Conservation (phyloP, 2,113 vertebrate genomes). For the Smithornis capensis region DNA sequence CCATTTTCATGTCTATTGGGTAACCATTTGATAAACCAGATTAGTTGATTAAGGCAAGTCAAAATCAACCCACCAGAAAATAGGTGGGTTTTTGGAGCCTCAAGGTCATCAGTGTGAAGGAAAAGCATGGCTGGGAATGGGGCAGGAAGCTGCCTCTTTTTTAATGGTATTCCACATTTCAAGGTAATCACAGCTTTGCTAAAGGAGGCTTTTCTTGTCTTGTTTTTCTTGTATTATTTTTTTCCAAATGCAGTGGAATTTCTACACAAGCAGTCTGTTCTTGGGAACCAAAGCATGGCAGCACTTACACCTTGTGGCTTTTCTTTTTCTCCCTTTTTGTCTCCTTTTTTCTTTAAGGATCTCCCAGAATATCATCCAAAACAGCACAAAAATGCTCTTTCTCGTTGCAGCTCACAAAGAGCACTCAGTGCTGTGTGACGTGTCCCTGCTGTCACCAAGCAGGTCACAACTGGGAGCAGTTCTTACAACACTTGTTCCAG, state of each 20-base stretch:
- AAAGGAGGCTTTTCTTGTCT: background rate
- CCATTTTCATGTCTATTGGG: background rate
- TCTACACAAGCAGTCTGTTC: background rate
- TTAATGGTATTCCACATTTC: background rate
- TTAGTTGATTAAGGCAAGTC: background rate
- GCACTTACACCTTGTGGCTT: background rate
- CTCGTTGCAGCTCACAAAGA: background rate
- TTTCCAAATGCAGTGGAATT: background rate
- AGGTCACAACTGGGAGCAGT: background rate
- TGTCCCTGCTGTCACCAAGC: background rate
- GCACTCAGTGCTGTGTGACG: background rate
- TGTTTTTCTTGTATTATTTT: background rate
- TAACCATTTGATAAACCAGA: background rate
- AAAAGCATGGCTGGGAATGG: background rate
- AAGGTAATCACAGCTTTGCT: background rate
- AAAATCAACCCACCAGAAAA: background rate
- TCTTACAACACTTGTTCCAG: rapidly evolving
- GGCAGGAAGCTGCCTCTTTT: background rate
- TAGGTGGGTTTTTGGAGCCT: background rate
- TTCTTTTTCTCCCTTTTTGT: too few species aligned
- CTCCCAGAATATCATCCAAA: background rate
- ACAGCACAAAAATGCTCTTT: background rate
- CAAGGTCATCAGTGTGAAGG: background rate
- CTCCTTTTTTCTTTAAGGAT: background rate
- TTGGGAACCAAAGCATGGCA: background rate